Conservation (phyloP, 2,888 invertebrate genomes). For the Polydesmus complanatus region DNA sequence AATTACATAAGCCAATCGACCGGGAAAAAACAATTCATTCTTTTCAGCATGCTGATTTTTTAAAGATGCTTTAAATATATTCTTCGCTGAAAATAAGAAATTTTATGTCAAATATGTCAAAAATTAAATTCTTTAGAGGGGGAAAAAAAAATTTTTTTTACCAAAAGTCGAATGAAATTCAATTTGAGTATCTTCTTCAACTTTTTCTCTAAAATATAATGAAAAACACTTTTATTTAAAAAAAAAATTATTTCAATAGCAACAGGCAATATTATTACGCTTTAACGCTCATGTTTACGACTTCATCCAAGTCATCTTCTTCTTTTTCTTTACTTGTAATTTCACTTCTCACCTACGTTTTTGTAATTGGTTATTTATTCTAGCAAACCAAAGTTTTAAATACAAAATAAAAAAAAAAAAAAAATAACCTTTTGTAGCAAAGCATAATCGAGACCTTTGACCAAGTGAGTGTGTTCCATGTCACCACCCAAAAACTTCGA, state of each 20-base stretch:
- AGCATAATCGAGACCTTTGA: slow-evolving; percentile 91
- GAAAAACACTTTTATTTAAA: too few relatives aligned
- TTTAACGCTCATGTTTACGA: slow-evolving; percentile 40
- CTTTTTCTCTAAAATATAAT: slow-evolving; percentile 32
- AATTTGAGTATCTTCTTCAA: slow-evolving; percentile 50
- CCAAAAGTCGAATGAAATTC: slow-evolving; percentile 70
- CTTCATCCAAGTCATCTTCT: slow-evolving; percentile 61
- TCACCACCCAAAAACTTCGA: slow-evolving; percentile 99
- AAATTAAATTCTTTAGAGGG: slow-evolving; percentile 27
- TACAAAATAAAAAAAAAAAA: background rate
- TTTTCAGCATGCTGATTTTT: slow-evolving; percentile 46
- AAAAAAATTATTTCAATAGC: background rate
- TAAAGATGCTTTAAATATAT: slow-evolving; percentile 44
- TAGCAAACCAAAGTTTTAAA: background rate
- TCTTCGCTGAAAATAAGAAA: slow-evolving; percentile 8
- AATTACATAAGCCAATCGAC: slow-evolving; percentile 96
- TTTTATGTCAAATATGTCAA: background rate
- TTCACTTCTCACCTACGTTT: slow-evolving; percentile 50
- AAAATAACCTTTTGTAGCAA: slow-evolving; percentile 64
- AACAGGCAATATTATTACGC: background rate
- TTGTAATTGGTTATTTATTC: slow-evolving; percentile 10
- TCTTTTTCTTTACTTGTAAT: slow-evolving; percentile 64
- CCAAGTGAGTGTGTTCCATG: slow-evolving; percentile 99
- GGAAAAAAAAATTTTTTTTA: too few relatives aligned
- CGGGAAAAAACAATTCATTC: slow-evolving; percentile 84